Evolutionary conservation across 1,140 invertebrate genomes (phyloP).

Genomic region (Orius insidiosus): DNA sequence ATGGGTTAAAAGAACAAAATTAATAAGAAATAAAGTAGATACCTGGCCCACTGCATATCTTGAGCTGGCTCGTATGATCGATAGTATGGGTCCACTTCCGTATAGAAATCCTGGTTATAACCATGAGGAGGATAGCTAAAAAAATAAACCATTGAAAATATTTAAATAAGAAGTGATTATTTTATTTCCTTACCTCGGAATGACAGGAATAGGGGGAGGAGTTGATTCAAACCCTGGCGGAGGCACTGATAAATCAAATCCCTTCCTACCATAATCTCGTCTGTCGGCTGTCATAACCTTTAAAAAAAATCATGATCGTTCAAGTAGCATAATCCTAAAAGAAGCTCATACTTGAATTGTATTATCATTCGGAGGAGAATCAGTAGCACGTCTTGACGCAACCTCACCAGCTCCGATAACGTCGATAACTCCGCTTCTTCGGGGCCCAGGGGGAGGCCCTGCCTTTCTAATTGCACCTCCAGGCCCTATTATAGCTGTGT

Average conservation of each 20-base stretch:
- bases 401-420: slow-evolving; percentile 35
- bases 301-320: slow-evolving; percentile 20
- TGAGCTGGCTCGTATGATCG: slow-evolving; percentile 53
- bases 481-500: no score
- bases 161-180: no score
- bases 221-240: slow-evolving; percentile 36
- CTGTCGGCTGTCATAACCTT: slow-evolving; percentile 76
- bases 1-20: not conserved
- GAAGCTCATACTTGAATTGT: slow-evolving; percentile 64
- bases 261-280: slow-evolving; percentile 57
- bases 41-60: slow-evolving; percentile 42
- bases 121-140: slow-evolving; percentile 12
- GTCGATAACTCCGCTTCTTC: slow-evolving; percentile 49
- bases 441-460: slow-evolving; percentile 41
- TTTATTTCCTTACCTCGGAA: no score
- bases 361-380: slow-evolving; percentile 48
- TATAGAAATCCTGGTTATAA: slow-evolving; percentile 18
- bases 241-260: slow-evolving; percentile 28
- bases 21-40: slow-evolving; percentile 1
- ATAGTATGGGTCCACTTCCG: slow-evolving; percentile 40
- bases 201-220: slow-evolving; percentile 25
- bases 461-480: slow-evolving; percentile 17
- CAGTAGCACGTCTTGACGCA: slow-evolving; percentile 28
- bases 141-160: not conserved
- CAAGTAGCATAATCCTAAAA: slow-evolving; percentile 1